Conservation (phyloP, 2,888 invertebrate genomes). For the Nomada hirtipes region DNA sequence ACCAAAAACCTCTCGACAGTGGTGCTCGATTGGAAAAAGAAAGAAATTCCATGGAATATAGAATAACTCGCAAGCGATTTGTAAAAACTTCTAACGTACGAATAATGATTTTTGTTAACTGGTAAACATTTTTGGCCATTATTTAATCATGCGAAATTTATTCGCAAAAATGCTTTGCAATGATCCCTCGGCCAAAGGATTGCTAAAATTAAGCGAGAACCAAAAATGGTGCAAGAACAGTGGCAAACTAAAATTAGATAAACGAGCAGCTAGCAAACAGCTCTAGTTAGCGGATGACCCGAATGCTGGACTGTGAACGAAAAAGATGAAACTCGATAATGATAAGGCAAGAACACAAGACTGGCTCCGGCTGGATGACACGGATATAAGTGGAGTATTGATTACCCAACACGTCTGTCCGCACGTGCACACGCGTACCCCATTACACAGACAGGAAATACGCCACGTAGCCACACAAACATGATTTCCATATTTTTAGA, state of each 20-base stretch:
- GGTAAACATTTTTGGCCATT: too few relatives aligned
- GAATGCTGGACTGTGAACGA: constrained; percentile 41
- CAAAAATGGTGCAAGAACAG: neutral
- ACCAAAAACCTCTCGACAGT: too few relatives aligned
- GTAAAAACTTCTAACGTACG: too few relatives aligned
- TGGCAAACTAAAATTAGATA: constrained; percentile 42
- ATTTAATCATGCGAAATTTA: too few relatives aligned
- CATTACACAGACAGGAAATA: constrained; percentile 9
- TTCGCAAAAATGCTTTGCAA: too few relatives aligned
- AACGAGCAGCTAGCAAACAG: constrained; percentile 21
- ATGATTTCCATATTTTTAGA: constrained; percentile 33
- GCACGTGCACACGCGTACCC: constrained; percentile 31
- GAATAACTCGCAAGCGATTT: too few relatives aligned
- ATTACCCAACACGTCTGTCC: constrained; percentile 63
- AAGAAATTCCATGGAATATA: too few relatives aligned
- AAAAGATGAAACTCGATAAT: constrained; percentile 72
- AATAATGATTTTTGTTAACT: too few relatives aligned
- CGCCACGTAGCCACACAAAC: neutral
- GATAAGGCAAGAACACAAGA: constrained; percentile 71
- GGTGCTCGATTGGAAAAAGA: too few relatives aligned
- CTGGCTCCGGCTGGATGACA: constrained; percentile 58
- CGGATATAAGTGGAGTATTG: constrained; percentile 75
- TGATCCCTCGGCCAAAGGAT: neutral
- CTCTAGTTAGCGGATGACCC: constrained; percentile 50
- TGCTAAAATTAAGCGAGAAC: neutral